Percentiles rank a stretch among this genome's conserved stretches.
These are phyloP conservation scores for Cynodonichthys magdalenae DNA, from an alignment of 2,797 vertebrate species.

Conservation along the genomic window DNA sequence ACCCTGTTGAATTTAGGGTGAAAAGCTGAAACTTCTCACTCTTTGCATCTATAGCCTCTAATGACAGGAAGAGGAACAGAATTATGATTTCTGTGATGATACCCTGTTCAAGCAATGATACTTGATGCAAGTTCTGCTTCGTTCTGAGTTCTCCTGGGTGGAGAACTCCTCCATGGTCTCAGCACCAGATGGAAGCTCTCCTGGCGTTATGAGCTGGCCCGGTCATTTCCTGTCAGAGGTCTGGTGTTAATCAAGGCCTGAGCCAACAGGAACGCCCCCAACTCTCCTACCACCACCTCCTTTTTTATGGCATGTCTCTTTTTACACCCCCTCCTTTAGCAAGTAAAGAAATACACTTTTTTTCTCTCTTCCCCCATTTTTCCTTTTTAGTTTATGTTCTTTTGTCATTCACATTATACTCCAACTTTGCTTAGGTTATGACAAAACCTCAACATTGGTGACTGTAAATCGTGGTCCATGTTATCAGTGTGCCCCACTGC, in stretches of 20 bases:
- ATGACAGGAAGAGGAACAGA: slow-evolving; percentile 15
- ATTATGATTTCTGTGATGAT: slow-evolving; percentile 1
- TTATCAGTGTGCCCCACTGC: slow-evolving; percentile 62
- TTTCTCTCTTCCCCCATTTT: slow-evolving; percentile 31
- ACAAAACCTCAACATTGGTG: slow-evolving; percentile 20
- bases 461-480: slow-evolving; percentile 40
- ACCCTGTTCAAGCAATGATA: slow-evolving; percentile 13
- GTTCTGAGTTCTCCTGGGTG: slow-evolving; percentile 58
- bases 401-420: slow-evolving; percentile 44
- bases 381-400: slow-evolving; percentile 31
- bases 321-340: slow-evolving; percentile 40
- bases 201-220: slow-evolving; percentile 78
- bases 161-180: slow-evolving; percentile 65
- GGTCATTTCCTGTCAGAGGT: slow-evolving; percentile 87
- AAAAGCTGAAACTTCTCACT: not conserved
- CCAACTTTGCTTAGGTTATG: slow-evolving; percentile 46
- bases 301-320: slow-evolving; percentile 50
- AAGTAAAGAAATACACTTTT: slow-evolving; percentile 50
- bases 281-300: slow-evolving; percentile 56
- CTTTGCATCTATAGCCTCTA: slow-evolving; percentile 13
- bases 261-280: slow-evolving; percentile 74
- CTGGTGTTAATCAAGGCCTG: slow-evolving; percentile 85
- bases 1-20: not conserved
- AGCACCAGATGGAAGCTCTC: slow-evolving; percentile 84
- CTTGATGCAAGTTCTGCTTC: slow-evolving; percentile 21